Percentiles rank a stretch among this genome's conserved stretches.
Conservation (phyloP, 1,140 invertebrate species). For the Pachypeltis micranthus region DNA sequence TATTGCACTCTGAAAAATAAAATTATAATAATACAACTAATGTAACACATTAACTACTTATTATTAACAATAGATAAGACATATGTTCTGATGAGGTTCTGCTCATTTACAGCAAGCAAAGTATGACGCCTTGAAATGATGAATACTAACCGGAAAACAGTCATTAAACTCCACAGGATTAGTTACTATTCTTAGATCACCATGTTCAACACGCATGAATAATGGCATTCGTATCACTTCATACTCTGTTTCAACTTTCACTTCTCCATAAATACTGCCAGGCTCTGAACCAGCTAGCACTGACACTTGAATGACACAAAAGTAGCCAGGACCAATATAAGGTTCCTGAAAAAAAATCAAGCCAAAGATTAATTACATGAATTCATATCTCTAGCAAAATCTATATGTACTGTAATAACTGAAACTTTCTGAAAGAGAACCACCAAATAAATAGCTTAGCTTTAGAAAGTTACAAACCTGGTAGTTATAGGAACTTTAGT, state of each 20-base stretch:
- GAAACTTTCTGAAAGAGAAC: no score
- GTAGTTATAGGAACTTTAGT: no score
- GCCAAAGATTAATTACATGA: no score
- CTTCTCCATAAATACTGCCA: slow-evolving; percentile 53
- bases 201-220: slow-evolving; percentile 47
- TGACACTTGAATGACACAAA: slow-evolving; percentile 60
- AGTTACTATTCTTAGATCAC: slow-evolving; percentile 45
- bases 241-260: slow-evolving; percentile 61
- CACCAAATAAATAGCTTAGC: no score
- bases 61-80: neutral
- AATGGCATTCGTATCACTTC: slow-evolving; percentile 52
- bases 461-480: no score
- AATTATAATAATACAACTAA: neutral
- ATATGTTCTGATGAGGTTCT: no score
- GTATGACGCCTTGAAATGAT: no score
- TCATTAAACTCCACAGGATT: slow-evolving; percentile 59
- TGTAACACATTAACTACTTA: neutral
- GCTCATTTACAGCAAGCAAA: no score
- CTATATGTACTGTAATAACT: neutral
- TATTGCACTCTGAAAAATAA: slow-evolving; percentile 54
- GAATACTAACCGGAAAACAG: slow-evolving; percentile 66
- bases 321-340: slow-evolving; percentile 49
- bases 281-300: slow-evolving; percentile 55
- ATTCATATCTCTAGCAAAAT: slow-evolving; percentile 9
- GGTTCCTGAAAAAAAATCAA: slow-evolving; percentile 29